Conservation (phyloP, 1,140 invertebrate genomes). For the Hesperophylax magnus region DNA sequence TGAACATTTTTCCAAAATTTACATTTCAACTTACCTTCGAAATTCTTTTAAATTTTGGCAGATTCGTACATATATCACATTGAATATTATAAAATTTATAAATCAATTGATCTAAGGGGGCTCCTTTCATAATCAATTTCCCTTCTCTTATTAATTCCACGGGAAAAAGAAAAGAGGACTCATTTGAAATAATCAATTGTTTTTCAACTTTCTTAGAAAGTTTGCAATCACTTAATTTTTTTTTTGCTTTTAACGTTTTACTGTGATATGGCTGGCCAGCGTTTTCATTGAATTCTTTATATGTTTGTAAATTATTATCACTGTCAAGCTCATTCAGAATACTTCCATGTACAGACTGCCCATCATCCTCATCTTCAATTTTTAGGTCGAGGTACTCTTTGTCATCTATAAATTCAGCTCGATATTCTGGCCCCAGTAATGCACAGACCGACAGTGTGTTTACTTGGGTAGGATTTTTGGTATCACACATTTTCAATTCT, state of each 20-base stretch:
- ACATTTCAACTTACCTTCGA: background rate
- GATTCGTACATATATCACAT: conserved; percentile 16
- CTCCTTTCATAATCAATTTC: conserved; percentile 45
- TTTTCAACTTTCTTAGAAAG: conserved; percentile 1
- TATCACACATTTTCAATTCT: background rate
- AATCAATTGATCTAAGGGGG: conserved; percentile 35
- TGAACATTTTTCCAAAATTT: no score
- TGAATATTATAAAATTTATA: conserved; percentile 43
- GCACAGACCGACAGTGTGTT: background rate
- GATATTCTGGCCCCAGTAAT: conserved; percentile 2
- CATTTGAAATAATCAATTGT: background rate
- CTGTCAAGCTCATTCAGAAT: background rate
- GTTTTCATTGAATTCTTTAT: background rate
- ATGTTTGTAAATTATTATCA: background rate
- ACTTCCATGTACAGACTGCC: background rate
- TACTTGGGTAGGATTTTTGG: no score
- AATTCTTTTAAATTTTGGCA: conserved; percentile 29
- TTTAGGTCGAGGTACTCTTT: background rate
- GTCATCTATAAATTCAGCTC: background rate
- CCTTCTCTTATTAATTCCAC: conserved; percentile 49
- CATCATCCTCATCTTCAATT: background rate
- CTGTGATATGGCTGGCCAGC: background rate
- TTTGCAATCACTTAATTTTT: background rate
- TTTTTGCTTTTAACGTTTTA: background rate
- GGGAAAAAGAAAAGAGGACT: conserved; percentile 30